phyloP scores from a whole-genome alignment of 2,888 invertebrate genomes.

The Opisthograptis luteolata region DNA sequence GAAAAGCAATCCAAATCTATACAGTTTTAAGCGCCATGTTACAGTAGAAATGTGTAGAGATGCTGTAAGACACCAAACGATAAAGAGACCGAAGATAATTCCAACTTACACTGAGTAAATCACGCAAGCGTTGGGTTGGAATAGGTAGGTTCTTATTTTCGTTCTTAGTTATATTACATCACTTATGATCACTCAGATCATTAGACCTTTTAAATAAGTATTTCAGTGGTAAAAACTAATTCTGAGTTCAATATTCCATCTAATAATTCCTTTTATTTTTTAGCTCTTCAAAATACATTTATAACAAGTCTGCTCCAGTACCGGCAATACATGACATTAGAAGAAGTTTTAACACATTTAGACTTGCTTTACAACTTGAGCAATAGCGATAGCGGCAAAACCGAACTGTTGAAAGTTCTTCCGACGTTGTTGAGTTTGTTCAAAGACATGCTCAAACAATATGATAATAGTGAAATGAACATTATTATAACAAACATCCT shows the following conservation, averaged over 20 bases:
- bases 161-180: neutral
- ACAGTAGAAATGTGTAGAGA: slow-evolving; percentile 30
- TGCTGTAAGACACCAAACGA: slow-evolving; percentile 28
- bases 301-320: slow-evolving; percentile 54
- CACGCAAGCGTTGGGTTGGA: slow-evolving; percentile 33
- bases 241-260: too few relatives aligned
- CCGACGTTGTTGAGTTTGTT: slow-evolving; percentile 58
- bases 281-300: slow-evolving; percentile 61
- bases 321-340: slow-evolving; percentile 63
- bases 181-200: too few relatives aligned
- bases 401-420: slow-evolving; percentile 51
- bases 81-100: slow-evolving; percentile 48
- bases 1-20: slow-evolving; percentile 36
- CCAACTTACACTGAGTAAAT: slow-evolving; percentile 50
- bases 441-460: slow-evolving; percentile 60
- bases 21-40: slow-evolving; percentile 21
- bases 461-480: slow-evolving; percentile 70
- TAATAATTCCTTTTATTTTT: slow-evolving; percentile 42
- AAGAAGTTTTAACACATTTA: slow-evolving; percentile 64
- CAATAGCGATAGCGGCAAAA: slow-evolving; percentile 48
- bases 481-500: slow-evolving; percentile 63
- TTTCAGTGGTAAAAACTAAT: too few relatives aligned
- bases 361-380: slow-evolving; percentile 60
- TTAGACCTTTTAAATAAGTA: too few relatives aligned
- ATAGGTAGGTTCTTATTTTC: slow-evolving; percentile 39